Evolutionary conservation across 1,140 invertebrate species (phyloP).

Genomic region (Probaryconus sp.): DNA sequence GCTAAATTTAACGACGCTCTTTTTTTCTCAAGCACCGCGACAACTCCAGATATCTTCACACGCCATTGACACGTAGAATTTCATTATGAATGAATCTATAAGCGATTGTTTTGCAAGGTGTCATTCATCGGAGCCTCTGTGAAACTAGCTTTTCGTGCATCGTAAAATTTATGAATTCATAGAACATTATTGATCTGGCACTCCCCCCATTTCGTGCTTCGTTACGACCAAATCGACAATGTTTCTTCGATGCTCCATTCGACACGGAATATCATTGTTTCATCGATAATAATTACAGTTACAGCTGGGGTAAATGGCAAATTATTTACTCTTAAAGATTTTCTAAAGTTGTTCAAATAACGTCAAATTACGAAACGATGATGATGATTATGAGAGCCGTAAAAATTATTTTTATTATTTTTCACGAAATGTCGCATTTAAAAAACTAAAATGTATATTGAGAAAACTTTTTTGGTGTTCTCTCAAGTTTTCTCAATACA

Average conservation of each 20-base stretch:
- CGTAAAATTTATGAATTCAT: conserved; percentile 30
- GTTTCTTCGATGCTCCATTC: conserved; percentile 16
- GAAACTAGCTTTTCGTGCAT: conserved; percentile 6
- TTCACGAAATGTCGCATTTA: too few relatives aligned
- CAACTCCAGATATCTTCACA: conserved; percentile 8
- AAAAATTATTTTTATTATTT: too few relatives aligned
- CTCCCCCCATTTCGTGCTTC: conserved; percentile 8
- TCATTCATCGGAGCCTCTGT: conserved; percentile 21
- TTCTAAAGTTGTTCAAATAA: too few relatives aligned
- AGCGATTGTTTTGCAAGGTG: conserved; percentile 19
- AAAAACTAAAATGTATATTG: too few relatives aligned
- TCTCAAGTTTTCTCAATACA: too few relatives aligned
- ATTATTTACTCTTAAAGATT: conserved; percentile 7
- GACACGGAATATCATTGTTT: background rate
- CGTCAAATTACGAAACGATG: too few relatives aligned
- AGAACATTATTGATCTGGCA: conserved; percentile 29
- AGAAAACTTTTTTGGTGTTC: too few relatives aligned
- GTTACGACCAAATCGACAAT: conserved; percentile 14
- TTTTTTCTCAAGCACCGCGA: background rate
- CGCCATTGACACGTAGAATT: background rate
- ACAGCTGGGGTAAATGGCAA: conserved; percentile 15
- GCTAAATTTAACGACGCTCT: background rate
- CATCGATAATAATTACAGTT: conserved; percentile 17
- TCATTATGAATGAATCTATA: background rate
- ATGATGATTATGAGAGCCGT: too few relatives aligned